A percentile compares a stretch with the other conserved stretches of the same genome.
These are phyloP conservation scores for Halcyon badia DNA, from an alignment of 2,797 vertebrate species.

Conservation along the genomic window DNA sequence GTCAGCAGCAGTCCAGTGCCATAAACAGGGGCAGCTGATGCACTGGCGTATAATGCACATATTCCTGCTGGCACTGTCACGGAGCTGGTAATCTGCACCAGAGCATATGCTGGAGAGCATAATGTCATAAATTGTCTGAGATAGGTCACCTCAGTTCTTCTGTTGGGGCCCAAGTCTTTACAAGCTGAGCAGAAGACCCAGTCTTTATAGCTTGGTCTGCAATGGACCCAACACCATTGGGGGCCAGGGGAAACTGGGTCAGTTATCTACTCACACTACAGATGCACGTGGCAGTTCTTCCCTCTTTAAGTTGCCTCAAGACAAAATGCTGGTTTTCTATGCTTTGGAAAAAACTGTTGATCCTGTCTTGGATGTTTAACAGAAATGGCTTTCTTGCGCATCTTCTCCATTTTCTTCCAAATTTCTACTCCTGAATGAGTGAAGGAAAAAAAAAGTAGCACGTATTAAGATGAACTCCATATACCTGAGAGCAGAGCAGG, in stretches of 20 bases:
- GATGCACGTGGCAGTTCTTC: neutral
- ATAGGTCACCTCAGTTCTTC: neutral
- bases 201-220: neutral
- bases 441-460: neutral
- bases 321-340: neutral
- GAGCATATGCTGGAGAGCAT: neutral
- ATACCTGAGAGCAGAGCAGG: neutral
- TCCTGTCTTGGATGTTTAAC: neutral
- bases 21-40: neutral
- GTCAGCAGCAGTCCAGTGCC: neutral
- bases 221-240: fast-evolving
- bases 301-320: neutral
- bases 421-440: neutral
- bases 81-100: neutral
- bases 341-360: neutral
- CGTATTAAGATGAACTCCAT: neutral
- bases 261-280: neutral
- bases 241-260: neutral
- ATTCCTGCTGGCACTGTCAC: neutral
- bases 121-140: neutral
- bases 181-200: neutral
- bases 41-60: neutral
- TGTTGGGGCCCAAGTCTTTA: neutral
- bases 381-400: neutral
- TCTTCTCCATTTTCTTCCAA: neutral